Evolutionary conservation across 2,888 invertebrate genomes (phyloP).

Genomic region (Torymus tubicola): DNA sequence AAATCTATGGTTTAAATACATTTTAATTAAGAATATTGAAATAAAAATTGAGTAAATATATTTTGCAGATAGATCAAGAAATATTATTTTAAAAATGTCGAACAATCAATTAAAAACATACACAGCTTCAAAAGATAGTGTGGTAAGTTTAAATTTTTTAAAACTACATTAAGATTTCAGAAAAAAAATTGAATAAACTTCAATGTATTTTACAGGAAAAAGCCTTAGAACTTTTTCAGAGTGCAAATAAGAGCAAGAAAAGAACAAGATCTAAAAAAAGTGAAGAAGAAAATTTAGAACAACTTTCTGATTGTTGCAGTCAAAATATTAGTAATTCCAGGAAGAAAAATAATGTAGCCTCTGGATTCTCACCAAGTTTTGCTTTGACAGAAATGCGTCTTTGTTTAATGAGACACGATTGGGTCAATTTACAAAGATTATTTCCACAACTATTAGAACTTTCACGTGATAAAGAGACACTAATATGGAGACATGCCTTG

Average conservation of each 20-base stretch:
- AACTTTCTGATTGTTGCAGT: constrained; percentile 44
- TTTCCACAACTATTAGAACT: constrained; percentile 55
- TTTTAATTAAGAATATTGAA: too few relatives aligned
- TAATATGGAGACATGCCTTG: constrained; percentile 59
- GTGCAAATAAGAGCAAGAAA: constrained; percentile 26
- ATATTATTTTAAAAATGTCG: too few relatives aligned
- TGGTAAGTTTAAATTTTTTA: too few relatives aligned
- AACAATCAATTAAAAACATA: too few relatives aligned
- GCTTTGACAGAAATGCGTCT: constrained; percentile 54
- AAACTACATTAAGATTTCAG: too few relatives aligned
- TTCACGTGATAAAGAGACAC: constrained; percentile 48
- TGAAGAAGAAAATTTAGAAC: constrained; percentile 23
- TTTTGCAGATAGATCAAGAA: too few relatives aligned
- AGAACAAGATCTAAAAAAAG: constrained; percentile 22
- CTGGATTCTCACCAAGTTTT: constrained; percentile 42
- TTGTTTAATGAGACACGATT: constrained; percentile 58
- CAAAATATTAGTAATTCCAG: constrained; percentile 22
- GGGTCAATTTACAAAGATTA: constrained; percentile 57
- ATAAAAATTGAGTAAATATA: too few relatives aligned
- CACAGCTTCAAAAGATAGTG: too few relatives aligned
- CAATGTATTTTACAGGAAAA: constrained; percentile 49
- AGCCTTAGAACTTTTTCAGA: constrained; percentile 47
- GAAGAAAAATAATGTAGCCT: constrained; percentile 37
- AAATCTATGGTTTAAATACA: too few relatives aligned
- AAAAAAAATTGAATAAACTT: too few relatives aligned